Conservation (phyloP, 2,888 invertebrate genomes). For the Conops quadrifasciatus region DNA sequence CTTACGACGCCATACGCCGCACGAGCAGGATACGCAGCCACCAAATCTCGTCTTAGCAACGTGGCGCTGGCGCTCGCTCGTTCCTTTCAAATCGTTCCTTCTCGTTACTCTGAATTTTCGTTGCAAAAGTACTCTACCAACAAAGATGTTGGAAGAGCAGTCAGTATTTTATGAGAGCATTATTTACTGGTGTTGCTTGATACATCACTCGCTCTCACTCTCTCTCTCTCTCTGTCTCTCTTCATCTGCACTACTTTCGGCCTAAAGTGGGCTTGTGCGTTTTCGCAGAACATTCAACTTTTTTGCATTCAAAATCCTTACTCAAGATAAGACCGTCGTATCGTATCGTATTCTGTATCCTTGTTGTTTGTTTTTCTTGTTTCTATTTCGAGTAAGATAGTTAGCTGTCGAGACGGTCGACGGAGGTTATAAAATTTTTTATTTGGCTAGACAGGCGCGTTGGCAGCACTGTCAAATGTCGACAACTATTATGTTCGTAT, state of each 20-base stretch:
- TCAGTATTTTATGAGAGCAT: no score
- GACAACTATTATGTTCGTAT: no score
- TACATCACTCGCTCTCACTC: no score
- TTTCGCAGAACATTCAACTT: no score
- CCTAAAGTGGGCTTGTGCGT: background rate
- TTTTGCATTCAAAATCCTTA: no score
- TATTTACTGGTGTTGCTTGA: no score
- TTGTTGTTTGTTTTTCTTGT: background rate
- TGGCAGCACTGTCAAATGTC: slow-evolving; percentile 7
- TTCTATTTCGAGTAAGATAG: background rate
- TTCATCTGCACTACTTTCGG: slow-evolving; percentile 2
- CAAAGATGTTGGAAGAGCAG: no score
- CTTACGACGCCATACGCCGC: no score
- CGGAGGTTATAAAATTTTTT: slow-evolving; percentile 19
- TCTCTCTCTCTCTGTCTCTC: background rate
- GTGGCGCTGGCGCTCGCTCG: background rate
- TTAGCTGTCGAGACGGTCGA: slow-evolving; percentile 6
- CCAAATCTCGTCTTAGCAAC: background rate
- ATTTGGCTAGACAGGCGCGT: slow-evolving; percentile 27
- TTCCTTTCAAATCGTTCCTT: no score
- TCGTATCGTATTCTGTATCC: background rate
- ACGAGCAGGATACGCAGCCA: background rate
- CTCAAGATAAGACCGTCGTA: no score
- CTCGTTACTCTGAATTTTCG: no score
- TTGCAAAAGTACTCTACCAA: no score